Base-by-base conservation (phyloP, 2,797 vertebrate genomes). In the Eremophila alpestris region DNA sequence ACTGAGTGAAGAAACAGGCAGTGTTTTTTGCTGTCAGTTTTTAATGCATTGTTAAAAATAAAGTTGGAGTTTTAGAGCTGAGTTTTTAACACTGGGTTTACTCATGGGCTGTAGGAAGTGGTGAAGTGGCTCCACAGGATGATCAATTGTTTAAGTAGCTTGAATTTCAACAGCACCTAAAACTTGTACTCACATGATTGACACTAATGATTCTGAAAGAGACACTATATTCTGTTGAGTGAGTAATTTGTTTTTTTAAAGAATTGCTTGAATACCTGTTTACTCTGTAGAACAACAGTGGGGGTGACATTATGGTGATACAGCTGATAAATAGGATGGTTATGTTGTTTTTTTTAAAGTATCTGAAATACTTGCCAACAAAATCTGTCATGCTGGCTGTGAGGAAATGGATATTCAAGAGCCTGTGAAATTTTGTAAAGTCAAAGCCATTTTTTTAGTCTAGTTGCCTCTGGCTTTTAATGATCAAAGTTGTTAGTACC, bases 121-220 rank as follows among this genome's bases (percentile, higher is more conserved):
- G 36, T 46, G 71, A 60, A 54, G 34, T 22, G n/a, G 40, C 83
- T 93, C 68, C 89, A n/a, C 78, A 86, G 45, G 55, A 91, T 81
- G 96, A 95, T 89, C 96, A 78, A 56, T 88, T 95, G 94, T 86
- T 94, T 95, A 95, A 90, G 83, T 70, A 94, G 71, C 90, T 87
- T 84, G 69, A 56, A 71, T 95, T 95, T 94, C 94, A 84, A 71
- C 49, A 81, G 58, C 87, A 62, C 48, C 96, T 93, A 95, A 91
- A 97, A 94, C 84, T 75, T 90, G 58, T 91, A 45, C 90, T 95
- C 75, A 55, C 29, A 58, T 97, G 97, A 97, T 95, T 95, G 97
- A 96, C 95, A 89, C 49, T 95, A 93, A 97, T 91, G 89, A 94
- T 81, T 94, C 80, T 90, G 84, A 83, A 88, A 85, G 68, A 96